Conservation (phyloP, 2,113 vertebrate species). For the Dolichallabes microphthalmus region DNA sequence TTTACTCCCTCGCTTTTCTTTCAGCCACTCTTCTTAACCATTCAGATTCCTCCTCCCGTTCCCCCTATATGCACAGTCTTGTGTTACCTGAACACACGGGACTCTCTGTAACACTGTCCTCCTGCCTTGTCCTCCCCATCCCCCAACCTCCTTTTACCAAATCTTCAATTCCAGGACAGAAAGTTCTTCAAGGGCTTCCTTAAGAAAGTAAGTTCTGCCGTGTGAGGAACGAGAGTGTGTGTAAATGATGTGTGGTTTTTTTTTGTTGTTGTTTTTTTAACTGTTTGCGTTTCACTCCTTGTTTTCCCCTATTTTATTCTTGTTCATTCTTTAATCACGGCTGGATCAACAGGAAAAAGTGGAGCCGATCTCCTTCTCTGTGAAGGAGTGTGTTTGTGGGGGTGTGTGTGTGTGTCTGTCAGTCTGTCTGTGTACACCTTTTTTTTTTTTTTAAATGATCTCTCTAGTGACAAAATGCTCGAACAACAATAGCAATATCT, state of each 20-base stretch:
- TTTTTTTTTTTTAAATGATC: too few relatives aligned
- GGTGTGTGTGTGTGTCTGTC: background rate
- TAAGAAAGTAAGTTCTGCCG: slow-evolving; percentile 97
- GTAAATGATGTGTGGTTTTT: slow-evolving; percentile 32
- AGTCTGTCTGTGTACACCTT: slow-evolving; percentile 41
- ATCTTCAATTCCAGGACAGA: slow-evolving; percentile 97
- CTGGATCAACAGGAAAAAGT: slow-evolving; percentile 26
- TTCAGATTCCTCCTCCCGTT: slow-evolving; percentile 41
- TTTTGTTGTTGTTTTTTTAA: slow-evolving; percentile 50
- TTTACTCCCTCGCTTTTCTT: slow-evolving; percentile 30
- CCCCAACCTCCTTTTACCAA: slow-evolving; percentile 72
- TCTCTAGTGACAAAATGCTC: background rate
- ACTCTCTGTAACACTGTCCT: slow-evolving; percentile 89
- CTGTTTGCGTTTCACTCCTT: background rate
- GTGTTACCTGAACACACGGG: slow-evolving; percentile 59
- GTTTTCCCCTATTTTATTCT: background rate
- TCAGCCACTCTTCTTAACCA: slow-evolving; percentile 37
- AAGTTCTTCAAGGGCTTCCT: slow-evolving; percentile 99
- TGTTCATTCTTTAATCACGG: slow-evolving; percentile 23
- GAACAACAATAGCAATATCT: background rate
- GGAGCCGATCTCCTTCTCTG: slow-evolving; percentile 3
- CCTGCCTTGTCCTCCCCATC: slow-evolving; percentile 88
- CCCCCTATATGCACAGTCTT: slow-evolving; percentile 54
- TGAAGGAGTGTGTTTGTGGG: background rate
- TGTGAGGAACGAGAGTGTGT: slow-evolving; percentile 57